These are phyloP conservation scores for Achlya flavicornis DNA, from an alignment of 2,888 invertebrate genomes.

Conservation along the genomic window DNA sequence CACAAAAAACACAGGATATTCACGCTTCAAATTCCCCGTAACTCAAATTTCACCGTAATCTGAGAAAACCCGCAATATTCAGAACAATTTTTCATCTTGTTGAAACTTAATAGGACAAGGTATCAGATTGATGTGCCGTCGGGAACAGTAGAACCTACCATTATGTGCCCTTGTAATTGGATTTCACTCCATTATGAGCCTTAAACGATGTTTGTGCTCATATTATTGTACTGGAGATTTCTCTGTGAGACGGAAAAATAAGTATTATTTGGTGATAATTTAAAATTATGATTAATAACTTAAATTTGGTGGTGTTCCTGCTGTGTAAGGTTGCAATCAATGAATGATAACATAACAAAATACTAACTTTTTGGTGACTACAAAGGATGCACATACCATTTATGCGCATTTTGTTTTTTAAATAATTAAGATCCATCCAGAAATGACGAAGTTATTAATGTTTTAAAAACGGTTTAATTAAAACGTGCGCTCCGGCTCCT, in stretches of 20 bases:
- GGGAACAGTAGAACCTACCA: not conserved
- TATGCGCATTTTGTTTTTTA: too few species aligned
- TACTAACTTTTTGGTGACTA: too few species aligned
- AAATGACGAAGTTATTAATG: too few species aligned
- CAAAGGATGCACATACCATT: too few species aligned
- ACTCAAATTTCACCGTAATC: not conserved
- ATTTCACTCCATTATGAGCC: not conserved
- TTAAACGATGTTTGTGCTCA: not conserved
- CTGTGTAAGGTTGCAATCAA: too few species aligned
- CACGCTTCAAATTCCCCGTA: not conserved
- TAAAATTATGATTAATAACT: not conserved
- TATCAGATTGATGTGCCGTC: not conserved
- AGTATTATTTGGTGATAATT: not conserved
- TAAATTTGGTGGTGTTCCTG: too few species aligned
- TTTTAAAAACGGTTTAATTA: too few species aligned
- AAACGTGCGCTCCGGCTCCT: too few species aligned
- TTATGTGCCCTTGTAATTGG: slow-evolving; percentile 4
- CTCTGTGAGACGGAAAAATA: not conserved
- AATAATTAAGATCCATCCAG: too few species aligned
- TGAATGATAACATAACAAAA: too few species aligned
- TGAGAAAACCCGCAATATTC: not conserved
- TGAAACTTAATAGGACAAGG: slow-evolving; percentile 3
- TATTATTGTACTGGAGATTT: not conserved
- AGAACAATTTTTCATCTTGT: not conserved
- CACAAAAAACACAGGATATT: too few species aligned